These are phyloP conservation scores for Dryococelus australis DNA, from an alignment of 2,888 invertebrate species.

Conservation along the genomic window DNA sequence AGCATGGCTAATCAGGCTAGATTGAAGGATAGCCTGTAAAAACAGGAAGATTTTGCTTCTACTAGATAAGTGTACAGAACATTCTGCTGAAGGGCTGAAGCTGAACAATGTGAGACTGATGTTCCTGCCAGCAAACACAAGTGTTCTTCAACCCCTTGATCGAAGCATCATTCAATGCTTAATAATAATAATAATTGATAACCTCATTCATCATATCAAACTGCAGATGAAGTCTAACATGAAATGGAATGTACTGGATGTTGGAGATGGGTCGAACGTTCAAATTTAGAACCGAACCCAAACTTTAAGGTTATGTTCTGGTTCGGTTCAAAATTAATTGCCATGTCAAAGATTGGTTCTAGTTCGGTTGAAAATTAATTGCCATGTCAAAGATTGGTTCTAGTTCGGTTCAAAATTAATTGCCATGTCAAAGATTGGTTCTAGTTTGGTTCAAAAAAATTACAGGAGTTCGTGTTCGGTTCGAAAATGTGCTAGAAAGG, in stretches of 20 bases:
- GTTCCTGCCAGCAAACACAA: not conserved
- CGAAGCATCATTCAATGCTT: not conserved
- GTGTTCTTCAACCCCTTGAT: not conserved
- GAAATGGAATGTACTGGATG: not conserved
- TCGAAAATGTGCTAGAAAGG: no score
- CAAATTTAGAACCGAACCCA: no score
- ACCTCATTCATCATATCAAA: not conserved
- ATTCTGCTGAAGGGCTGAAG: not conserved
- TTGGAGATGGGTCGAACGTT: no score
- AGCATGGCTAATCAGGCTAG: not conserved
- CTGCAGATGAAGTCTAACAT: not conserved
- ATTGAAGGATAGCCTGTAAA: not conserved
- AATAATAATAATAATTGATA: not conserved
- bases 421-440: no score
- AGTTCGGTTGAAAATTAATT: no score
- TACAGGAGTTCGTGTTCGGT: no score
- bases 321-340: no score
- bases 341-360: no score
- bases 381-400: no score
- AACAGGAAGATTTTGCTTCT: not conserved
- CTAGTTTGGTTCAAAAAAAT: no score
- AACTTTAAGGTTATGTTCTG: no score
- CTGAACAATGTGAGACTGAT: not conserved
- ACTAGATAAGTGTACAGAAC: not conserved
- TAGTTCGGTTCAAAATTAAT: no score